These are phyloP conservation scores for Etheostoma cragini DNA, from an alignment of 2,113 vertebrate genomes.

Conservation along the genomic window DNA sequence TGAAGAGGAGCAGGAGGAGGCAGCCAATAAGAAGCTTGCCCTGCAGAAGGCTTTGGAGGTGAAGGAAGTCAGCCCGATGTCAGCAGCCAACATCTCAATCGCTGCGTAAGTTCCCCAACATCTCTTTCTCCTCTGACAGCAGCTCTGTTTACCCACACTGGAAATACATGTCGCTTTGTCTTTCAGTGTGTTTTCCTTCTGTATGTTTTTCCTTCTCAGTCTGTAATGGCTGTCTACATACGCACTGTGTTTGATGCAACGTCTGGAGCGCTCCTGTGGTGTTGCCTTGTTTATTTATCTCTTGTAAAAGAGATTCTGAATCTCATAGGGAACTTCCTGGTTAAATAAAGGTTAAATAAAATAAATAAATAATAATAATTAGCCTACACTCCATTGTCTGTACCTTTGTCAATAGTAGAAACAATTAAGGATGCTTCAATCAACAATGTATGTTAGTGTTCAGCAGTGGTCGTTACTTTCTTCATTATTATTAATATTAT, in stretches of 20 bases:
- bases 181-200: neutral
- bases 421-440: slow-evolving; percentile 46
- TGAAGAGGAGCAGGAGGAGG: slow-evolving; percentile 97
- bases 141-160: neutral
- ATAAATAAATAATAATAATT: too few species aligned
- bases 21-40: slow-evolving; percentile 96
- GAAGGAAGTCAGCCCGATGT: slow-evolving; percentile 97
- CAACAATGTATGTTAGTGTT: neutral
- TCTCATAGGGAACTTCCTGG: too few species aligned
- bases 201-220: neutral
- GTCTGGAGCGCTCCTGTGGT: slow-evolving; percentile 11
- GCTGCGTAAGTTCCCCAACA: slow-evolving; percentile 89
- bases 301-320: too few species aligned
- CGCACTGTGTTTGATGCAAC: slow-evolving; percentile 14
- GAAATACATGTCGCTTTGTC: slow-evolving; percentile 9
- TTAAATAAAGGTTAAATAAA: too few species aligned
- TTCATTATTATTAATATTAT: too few species aligned
- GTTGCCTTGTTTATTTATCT: slow-evolving; percentile 14
- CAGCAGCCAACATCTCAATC: slow-evolving; percentile 95
- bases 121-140: slow-evolving; percentile 3
- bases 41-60: slow-evolving; percentile 98
- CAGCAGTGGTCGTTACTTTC: neutral
- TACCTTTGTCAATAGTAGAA: slow-evolving; percentile 7
- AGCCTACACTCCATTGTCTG: neutral
- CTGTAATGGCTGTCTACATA: slow-evolving; percentile 1